Conservation (phyloP, 2,888 invertebrate species). For the Mythimna ferrago region DNA sequence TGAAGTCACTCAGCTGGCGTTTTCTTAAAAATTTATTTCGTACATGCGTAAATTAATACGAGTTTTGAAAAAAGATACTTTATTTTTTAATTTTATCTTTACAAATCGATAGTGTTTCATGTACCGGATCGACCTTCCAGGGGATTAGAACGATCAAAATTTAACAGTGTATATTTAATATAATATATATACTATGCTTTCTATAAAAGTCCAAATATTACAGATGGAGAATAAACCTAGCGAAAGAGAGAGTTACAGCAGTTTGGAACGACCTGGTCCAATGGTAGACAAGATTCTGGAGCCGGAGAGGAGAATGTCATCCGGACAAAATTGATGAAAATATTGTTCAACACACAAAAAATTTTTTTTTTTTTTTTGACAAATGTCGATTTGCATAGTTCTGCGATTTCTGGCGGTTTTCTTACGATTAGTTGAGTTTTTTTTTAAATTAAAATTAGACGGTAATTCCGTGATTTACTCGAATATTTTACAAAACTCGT, state of each 20-base stretch:
- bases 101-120: no score
- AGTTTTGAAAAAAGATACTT: no score
- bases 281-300: constrained; percentile 72
- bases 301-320: constrained; percentile 71
- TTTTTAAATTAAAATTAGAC: no score
- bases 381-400: background rate
- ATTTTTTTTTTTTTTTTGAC: background rate
- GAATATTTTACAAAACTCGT: no score
- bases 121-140: no score
- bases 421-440: background rate
- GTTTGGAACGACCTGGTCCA: constrained; percentile 62
- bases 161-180: no score
- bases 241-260: constrained; percentile 57
- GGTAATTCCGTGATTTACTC: no score
- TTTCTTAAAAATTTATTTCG: no score
- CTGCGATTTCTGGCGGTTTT: constrained; percentile 24
- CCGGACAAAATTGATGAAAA: constrained; percentile 70
- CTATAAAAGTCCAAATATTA: constrained; percentile 39
- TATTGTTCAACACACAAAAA: background rate
- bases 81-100: no score
- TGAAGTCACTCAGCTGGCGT: no score
- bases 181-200: background rate
- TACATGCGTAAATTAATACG: no score
- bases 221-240: constrained; percentile 66
- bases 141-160: no score